Base-by-base conservation (phyloP, 1,140 invertebrate species). In the Orussus abietinus region DNA sequence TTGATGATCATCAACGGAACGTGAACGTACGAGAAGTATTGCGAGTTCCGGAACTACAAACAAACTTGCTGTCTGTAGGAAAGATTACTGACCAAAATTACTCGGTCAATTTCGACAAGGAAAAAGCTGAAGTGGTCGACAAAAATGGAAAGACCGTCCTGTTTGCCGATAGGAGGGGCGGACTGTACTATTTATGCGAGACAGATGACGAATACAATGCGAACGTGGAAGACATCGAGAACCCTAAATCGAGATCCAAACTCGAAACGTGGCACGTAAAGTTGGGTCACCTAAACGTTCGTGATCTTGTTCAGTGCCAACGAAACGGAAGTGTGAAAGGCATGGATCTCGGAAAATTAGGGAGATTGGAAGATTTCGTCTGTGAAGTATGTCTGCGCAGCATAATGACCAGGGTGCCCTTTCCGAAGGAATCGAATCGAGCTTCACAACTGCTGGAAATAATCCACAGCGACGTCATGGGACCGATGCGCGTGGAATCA, bases 391-490 rank as follows among this genome's bases (percentile, higher is more conserved):
- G 22, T n/a, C 22, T 25, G 6, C 17, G 14, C 10, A 30, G 38
- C 18, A 41, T 58, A 45, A 36, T 42, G 30, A 39, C 45, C 11
- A 46, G 38, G 39, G 18, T 21, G 3, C 39, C 38, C 2, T 40
- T 40, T 40, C 29, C 15, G 5, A 40, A 26, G 17, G 32, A 28
- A 4, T 13, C 38, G 2, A 20, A 41, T 19, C 37, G 52, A 20
- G 34, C 53, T 47, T 50, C 37, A 2, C 25, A 28, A 21, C 25
- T 57, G 17, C 42, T 68, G 43, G 57, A 64, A 37, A 19, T 66
- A 2, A 49, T 66, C 11, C 57, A n/a, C n/a, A n/a, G n/a, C n/a
- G n/a, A n/a, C n/a, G 41, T 70, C n/a, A 65, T 60, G 51, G 62
- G 64, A 38, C 56, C 57, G 7, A 66, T 67, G 55, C 17, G 35